Percentiles rank a stretch among this genome's conserved stretches.
Conservation (phyloP, 2,797 vertebrate genomes). For the Percopsis omiscomaycus region DNA sequence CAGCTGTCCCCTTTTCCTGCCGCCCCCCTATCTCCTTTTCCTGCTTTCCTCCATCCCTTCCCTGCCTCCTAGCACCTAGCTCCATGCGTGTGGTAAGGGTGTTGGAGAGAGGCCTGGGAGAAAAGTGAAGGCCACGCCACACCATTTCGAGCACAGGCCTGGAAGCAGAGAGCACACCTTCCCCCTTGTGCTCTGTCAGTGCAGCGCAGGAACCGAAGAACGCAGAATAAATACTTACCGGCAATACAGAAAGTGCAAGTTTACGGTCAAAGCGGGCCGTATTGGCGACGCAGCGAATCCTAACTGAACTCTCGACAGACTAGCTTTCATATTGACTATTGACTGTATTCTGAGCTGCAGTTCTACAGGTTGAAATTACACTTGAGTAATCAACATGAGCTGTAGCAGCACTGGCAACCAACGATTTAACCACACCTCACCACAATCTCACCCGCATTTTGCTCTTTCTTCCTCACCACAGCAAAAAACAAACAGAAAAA, state of each 20-base stretch:
- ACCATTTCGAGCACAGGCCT: too few species aligned
- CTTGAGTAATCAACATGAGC: constrained; percentile 17
- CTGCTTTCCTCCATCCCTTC: not conserved
- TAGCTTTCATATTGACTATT: not conserved
- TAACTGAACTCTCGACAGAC: not conserved
- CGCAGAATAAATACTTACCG: too few species aligned
- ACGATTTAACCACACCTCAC: not conserved
- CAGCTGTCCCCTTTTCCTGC: constrained; percentile 63
- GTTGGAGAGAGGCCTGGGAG: not conserved
- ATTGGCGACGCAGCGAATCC: not conserved
- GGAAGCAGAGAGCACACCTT: too few species aligned
- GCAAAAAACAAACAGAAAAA: constrained; percentile 16
- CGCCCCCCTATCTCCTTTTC: constrained; percentile 8
- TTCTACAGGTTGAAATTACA: constrained; percentile 35
- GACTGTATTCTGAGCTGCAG: constrained; percentile 20
- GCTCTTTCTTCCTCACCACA: constrained; percentile 14
- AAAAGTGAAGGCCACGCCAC: not conserved
- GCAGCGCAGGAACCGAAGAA: too few species aligned
- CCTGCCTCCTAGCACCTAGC: not conserved
- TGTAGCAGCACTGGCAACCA: constrained; percentile 14
- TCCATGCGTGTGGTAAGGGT: not conserved
- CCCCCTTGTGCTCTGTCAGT: too few species aligned
- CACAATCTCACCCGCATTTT: not conserved
- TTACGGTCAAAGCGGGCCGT: too few species aligned
- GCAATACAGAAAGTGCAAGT: too few species aligned